phyloP scores from a whole-genome alignment of 2,888 invertebrate genomes.

The Thelaira solivaga region DNA sequence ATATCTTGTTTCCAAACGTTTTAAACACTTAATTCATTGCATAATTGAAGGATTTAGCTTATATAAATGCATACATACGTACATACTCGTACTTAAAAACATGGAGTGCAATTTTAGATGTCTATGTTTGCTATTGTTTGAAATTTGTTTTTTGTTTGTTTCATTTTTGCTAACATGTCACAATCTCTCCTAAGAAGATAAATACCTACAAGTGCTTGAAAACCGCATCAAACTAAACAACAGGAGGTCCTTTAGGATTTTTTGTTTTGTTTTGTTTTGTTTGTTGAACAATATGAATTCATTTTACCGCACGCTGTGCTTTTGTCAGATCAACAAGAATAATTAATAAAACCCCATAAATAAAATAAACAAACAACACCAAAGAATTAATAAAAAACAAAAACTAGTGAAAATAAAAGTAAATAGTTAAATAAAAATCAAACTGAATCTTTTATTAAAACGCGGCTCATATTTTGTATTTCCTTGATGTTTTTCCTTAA shows the following conservation, averaged over 20 bases:
- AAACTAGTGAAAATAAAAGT: not conserved
- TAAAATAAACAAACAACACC: slow-evolving; percentile 49
- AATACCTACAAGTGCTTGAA: slow-evolving; percentile 61
- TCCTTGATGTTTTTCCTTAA: slow-evolving; percentile 24
- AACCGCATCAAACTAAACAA: slow-evolving; percentile 53
- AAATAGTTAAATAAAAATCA: slow-evolving; percentile 31
- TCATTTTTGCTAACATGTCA: slow-evolving; percentile 37
- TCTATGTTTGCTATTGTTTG: not conserved
- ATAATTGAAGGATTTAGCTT: slow-evolving; percentile 53
- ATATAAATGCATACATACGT: not conserved
- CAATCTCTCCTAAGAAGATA: slow-evolving; percentile 57
- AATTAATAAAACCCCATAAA: slow-evolving; percentile 25
- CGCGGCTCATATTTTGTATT: slow-evolving; percentile 42
- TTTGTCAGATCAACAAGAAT: slow-evolving; percentile 49
- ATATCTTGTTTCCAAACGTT: slow-evolving; percentile 11
- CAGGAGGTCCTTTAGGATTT: slow-evolving; percentile 50
- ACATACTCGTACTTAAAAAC: no score
- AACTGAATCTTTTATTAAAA: slow-evolving; percentile 31
- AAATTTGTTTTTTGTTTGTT: not conserved
- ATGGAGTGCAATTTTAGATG: not conserved
- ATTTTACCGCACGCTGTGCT: slow-evolving; percentile 61
- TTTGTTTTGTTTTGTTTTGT: slow-evolving; percentile 21
- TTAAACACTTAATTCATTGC: slow-evolving; percentile 29
- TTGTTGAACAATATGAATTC: slow-evolving; percentile 43
- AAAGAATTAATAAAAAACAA: slow-evolving; percentile 40